A percentile compares a stretch with the other conserved stretches of the same genome.
phyloP scores from a whole-genome alignment of 2,113 vertebrate genomes.

The Campylomormyrus numenius region DNA sequence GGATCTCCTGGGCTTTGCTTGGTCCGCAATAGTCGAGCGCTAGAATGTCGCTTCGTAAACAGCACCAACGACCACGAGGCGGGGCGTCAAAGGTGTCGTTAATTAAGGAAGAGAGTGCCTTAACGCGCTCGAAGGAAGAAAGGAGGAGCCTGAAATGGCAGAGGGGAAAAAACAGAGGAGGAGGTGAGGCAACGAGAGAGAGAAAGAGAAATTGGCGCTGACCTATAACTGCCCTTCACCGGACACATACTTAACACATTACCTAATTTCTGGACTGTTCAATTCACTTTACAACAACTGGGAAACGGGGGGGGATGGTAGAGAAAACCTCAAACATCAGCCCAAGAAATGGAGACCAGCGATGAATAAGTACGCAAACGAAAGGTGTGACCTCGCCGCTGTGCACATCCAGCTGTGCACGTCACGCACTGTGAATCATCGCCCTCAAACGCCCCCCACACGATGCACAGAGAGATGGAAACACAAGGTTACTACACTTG shows the following conservation, averaged over 20 bases:
- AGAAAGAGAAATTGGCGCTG: neutral
- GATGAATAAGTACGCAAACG: neutral
- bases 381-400: slow-evolving; percentile 2
- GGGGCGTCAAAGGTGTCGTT: neutral
- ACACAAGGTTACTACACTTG: neutral
- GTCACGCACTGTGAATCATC: slow-evolving; percentile 14
- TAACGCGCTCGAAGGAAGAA: neutral
- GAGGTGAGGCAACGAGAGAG: neutral
- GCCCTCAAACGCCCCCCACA: neutral
- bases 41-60: neutral
- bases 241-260: neutral
- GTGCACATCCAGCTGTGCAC: slow-evolving; percentile 9
- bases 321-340: neutral
- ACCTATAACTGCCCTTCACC: neutral
- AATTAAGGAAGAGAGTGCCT: neutral
- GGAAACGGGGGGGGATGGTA: neutral
- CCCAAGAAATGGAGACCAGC: neutral
- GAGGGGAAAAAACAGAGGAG: neutral
- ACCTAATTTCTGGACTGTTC: slow-evolving; percentile 8
- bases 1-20: neutral
- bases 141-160: neutral
- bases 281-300: slow-evolving; percentile 4
- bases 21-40: neutral
- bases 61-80: neutral
- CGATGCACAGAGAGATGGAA: neutral